phyloP scores from a whole-genome alignment of 2,888 invertebrate species.

The Cephonodes hylas region DNA sequence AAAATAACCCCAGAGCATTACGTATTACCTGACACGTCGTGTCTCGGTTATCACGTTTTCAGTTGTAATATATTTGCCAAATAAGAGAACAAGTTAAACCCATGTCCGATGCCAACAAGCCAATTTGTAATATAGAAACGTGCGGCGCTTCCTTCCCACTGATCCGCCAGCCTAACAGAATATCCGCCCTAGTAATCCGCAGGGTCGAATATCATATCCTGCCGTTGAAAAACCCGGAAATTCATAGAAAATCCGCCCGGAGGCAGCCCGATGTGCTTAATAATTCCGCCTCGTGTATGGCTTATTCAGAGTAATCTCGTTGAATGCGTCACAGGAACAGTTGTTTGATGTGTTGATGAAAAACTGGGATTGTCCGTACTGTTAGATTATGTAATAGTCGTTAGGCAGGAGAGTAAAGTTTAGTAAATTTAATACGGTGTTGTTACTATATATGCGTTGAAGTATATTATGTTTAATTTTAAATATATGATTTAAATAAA shows the following conservation, averaged over 20 bases:
- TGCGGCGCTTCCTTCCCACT: constrained; percentile 2
- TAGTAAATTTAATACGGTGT: too few species aligned
- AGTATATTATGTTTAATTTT: too few species aligned
- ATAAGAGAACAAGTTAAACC: not conserved
- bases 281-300: not conserved
- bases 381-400: not conserved
- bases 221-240: constrained; percentile 10
- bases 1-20: too few species aligned
- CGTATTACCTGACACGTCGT: not conserved
- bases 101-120: not conserved
- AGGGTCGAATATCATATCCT: constrained; percentile 12
- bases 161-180: not conserved
- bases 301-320: not conserved
- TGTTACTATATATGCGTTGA: too few species aligned
- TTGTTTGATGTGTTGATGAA: not conserved
- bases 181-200: constrained; percentile 10
- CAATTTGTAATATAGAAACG: constrained; percentile 7
- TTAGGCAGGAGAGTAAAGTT: too few species aligned
- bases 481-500: too few species aligned
- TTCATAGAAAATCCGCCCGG: constrained; percentile 6
- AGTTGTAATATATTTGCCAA: not conserved
- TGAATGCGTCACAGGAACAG: not conserved
- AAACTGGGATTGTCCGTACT: not conserved
- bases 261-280: not conserved
- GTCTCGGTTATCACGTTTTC: not conserved